Evolutionary conservation across 1,140 invertebrate genomes (phyloP).

Genomic region (Dermatophagoides farinae): DNA sequence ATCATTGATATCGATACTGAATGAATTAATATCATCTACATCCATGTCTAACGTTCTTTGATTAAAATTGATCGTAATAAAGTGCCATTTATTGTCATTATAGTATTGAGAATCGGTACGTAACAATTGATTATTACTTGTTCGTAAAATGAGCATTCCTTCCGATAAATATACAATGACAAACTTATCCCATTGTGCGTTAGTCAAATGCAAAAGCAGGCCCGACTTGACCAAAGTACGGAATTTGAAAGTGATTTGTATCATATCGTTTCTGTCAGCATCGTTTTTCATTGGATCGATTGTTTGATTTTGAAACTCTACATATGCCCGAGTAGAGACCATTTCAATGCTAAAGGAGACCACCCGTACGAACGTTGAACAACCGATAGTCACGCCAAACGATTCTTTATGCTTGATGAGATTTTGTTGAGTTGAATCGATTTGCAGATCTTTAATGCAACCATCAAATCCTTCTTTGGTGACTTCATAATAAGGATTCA

Average conservation of each 20-base stretch:
- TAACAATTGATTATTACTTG: constrained; percentile 30
- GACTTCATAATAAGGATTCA: constrained; percentile 36
- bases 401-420: constrained; percentile 51
- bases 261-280: constrained; percentile 18
- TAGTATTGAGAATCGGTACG: constrained; percentile 37
- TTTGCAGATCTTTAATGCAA: constrained; percentile 62
- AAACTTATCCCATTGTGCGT: constrained; percentile 37
- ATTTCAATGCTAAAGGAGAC: constrained; percentile 24
- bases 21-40: constrained; percentile 46
- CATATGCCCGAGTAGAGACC: no score
- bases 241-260: constrained; percentile 66
- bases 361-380: constrained; percentile 36
- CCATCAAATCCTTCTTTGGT: constrained; percentile 59
- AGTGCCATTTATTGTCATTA: constrained; percentile 80
- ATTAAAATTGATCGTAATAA: constrained; percentile 52
- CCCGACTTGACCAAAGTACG: constrained; percentile 54
- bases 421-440: constrained; percentile 50
- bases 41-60: constrained; percentile 40
- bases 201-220: constrained; percentile 49
- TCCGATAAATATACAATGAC: constrained; percentile 44
- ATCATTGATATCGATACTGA: not conserved
- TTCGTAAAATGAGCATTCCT: constrained; percentile 43
- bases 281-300: not conserved
- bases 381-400: constrained; percentile 44
- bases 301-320: not conserved